phyloP scores from a whole-genome alignment of 1,140 invertebrate species.

The Carcinoscorpius rotundicauda region DNA sequence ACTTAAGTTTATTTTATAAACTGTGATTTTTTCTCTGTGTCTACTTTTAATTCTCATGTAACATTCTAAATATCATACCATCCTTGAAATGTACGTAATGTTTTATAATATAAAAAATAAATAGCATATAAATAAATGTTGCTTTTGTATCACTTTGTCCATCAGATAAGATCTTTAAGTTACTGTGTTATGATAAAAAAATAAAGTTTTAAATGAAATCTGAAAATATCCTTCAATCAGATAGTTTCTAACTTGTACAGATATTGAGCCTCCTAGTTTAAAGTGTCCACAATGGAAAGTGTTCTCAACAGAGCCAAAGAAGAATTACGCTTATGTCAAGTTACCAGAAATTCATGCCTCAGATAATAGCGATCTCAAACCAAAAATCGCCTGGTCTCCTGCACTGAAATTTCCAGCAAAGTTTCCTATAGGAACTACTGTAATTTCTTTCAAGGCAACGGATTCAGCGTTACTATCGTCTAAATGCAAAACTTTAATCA shows the following conservation, averaged over 20 bases:
- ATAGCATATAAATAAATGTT: no score
- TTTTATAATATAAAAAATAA: no score
- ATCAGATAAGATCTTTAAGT: no score
- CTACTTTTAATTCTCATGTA: no score
- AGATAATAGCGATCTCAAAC: constrained; percentile 8
- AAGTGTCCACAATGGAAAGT: background rate
- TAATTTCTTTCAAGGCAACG: constrained; percentile 1
- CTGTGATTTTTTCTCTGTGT: no score
- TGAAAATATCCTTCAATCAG: no score
- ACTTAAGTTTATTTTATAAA: no score
- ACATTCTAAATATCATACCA: no score
- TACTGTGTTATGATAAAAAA: no score
- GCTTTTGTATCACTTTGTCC: no score
- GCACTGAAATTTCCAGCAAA: background rate
- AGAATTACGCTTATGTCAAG: background rate
- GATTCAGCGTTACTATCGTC: background rate
- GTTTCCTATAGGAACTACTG: background rate
- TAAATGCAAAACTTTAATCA: background rate
- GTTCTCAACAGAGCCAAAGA: background rate
- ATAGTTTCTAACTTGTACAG: constrained; percentile 1
- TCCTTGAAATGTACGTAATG: no score
- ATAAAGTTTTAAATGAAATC: no score
- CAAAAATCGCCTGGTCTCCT: background rate
- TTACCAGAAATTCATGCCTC: background rate
- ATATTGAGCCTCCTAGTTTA: constrained; percentile 3